Evolutionary conservation across 2,113 vertebrate genomes (phyloP).

Genomic region (Syngnathoides biaculeatus): DNA sequence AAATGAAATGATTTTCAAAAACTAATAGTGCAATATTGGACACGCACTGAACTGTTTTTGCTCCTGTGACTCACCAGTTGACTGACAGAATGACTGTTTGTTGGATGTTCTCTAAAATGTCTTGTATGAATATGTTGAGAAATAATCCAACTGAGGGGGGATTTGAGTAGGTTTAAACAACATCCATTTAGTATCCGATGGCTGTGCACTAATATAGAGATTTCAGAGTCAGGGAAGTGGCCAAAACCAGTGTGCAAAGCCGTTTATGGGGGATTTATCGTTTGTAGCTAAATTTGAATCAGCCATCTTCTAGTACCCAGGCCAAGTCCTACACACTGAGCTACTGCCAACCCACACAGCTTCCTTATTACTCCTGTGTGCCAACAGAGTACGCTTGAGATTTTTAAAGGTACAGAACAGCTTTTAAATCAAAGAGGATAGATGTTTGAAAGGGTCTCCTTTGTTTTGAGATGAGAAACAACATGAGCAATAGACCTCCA

Average conservation of each 20-base stretch:
- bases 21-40: too few relatives aligned
- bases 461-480: neutral
- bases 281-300: neutral
- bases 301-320: neutral
- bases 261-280: neutral
- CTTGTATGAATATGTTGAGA: too few relatives aligned
- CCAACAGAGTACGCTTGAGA: neutral
- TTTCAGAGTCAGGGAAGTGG: neutral
- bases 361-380: neutral
- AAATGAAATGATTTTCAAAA: too few relatives aligned
- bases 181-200: neutral
- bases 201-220: neutral
- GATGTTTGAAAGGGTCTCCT: neutral
- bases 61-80: too few relatives aligned
- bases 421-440: neutral
- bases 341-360: neutral
- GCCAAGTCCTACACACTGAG: neutral
- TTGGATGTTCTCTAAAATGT: too few relatives aligned
- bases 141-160: too few relatives aligned
- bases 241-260: neutral
- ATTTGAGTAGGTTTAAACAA: neutral
- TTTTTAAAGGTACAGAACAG: neutral
- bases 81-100: too few relatives aligned
- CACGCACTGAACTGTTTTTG: too few relatives aligned
- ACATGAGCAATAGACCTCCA: slow-evolving; percentile 15